Evolutionary conservation across 2,113 vertebrate species (phyloP).

Genomic region (Lepus europaeus): DNA sequence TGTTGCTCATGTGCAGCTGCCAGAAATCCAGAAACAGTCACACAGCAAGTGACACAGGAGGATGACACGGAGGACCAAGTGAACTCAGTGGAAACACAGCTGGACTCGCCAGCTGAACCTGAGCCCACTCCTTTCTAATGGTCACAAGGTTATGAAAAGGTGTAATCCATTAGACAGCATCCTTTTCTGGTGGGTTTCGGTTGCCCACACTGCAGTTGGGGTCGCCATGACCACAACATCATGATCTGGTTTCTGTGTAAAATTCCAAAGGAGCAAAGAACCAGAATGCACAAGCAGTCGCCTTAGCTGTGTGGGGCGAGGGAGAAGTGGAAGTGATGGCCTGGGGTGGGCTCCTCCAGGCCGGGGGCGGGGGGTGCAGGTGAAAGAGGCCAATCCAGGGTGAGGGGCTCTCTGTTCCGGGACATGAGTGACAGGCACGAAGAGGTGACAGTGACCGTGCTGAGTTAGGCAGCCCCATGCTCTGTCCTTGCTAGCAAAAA

Average conservation of each 20-base stretch:
- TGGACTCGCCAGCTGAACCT: not conserved
- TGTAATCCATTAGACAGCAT: not conserved
- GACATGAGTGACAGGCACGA: rapidly evolving
- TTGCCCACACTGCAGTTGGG: not conserved
- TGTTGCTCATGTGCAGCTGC: not conserved
- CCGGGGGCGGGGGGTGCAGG: no score
- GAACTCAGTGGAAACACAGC: not conserved
- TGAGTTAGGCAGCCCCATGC: not conserved
- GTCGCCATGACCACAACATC: not conserved
- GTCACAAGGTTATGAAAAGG: not conserved
- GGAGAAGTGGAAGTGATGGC: rapidly evolving
- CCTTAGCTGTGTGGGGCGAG: not conserved
- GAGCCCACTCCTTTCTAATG: not conserved
- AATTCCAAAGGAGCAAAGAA: not conserved
- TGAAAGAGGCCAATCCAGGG: not conserved
- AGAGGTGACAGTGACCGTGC: not conserved
- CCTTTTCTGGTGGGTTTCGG: not conserved
- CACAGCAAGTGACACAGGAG: not conserved
- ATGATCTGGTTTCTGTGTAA: not conserved
- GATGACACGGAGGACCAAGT: not conserved
- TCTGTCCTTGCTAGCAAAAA: not conserved
- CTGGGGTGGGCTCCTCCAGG: rapidly evolving
- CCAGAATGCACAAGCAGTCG: not conserved
- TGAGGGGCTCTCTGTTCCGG: rapidly evolving
- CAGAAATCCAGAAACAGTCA: not conserved